phyloP scores from a whole-genome alignment of 2,888 invertebrate species.

The Lithophane leautieri region DNA sequence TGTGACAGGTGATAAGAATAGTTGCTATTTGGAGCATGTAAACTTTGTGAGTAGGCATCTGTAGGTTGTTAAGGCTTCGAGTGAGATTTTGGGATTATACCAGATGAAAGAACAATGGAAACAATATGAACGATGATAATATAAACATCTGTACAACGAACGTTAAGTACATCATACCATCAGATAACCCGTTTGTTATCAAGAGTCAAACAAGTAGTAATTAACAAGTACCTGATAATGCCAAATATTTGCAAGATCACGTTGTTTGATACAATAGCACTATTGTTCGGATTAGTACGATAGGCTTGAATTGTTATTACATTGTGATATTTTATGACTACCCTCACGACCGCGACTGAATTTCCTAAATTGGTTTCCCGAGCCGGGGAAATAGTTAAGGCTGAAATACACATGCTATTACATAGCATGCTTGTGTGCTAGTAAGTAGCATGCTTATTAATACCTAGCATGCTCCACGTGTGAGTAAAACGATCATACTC shows the following conservation, averaged over 20 bases:
- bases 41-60: background rate
- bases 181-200: constrained; percentile 1
- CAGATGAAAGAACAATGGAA: background rate
- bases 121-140: background rate
- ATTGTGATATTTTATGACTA: background rate
- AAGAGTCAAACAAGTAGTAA: constrained; percentile 15
- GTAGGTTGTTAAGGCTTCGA: background rate
- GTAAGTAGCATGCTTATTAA: background rate
- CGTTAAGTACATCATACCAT: constrained; percentile 5
- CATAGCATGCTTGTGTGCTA: background rate
- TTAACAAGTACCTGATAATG: constrained; percentile 17
- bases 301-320: constrained; percentile 2
- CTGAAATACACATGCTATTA: too few relatives aligned
- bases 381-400: background rate
- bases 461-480: background rate
- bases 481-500: background rate
- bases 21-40: background rate
- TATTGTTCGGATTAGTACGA: background rate
- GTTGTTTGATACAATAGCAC: background rate
- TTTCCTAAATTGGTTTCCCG: background rate
- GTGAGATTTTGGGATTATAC: background rate
- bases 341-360: background rate
- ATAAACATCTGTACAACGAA: background rate
- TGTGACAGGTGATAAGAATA: background rate
- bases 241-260: background rate